Percentiles rank a stretch among this genome's conserved stretches.
Evolutionary conservation across 2,797 vertebrate genomes (phyloP).

Genomic region (Poeciliopsis presidionis): DNA sequence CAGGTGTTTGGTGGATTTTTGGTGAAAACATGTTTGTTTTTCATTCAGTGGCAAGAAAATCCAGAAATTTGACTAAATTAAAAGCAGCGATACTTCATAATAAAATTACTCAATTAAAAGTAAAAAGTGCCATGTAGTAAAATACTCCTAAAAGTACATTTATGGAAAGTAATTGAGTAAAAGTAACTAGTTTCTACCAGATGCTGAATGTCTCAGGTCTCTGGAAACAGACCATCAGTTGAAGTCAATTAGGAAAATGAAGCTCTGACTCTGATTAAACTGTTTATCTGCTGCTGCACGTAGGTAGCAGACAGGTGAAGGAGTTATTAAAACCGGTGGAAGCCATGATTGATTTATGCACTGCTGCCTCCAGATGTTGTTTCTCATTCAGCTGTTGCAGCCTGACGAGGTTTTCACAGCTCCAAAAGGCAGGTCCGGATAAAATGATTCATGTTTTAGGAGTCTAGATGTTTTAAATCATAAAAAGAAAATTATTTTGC

Average conservation of each 20-base stretch:
- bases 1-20: too few species aligned
- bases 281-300: not conserved
- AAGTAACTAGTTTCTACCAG: too few species aligned
- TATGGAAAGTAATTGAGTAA: too few species aligned
- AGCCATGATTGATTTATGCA: not conserved
- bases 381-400: not conserved
- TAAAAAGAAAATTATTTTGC: not conserved
- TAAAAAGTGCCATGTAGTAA: too few species aligned
- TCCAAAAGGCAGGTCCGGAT: not conserved
- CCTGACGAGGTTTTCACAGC: not conserved
- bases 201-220: not conserved
- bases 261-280: not conserved
- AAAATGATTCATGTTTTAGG: not conserved
- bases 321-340: not conserved
- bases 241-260: not conserved
- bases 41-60: too few species aligned
- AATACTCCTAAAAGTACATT: too few species aligned
- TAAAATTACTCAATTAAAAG: too few species aligned
- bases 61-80: too few species aligned
- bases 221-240: not conserved
- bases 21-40: too few species aligned
- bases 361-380: not conserved
- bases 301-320: not conserved
- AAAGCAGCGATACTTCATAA: too few species aligned
- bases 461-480: not conserved